Percentiles rank a stretch among this genome's conserved stretches.
Conservation (phyloP, 2,888 invertebrate species). For the Ditula angustiorana region DNA sequence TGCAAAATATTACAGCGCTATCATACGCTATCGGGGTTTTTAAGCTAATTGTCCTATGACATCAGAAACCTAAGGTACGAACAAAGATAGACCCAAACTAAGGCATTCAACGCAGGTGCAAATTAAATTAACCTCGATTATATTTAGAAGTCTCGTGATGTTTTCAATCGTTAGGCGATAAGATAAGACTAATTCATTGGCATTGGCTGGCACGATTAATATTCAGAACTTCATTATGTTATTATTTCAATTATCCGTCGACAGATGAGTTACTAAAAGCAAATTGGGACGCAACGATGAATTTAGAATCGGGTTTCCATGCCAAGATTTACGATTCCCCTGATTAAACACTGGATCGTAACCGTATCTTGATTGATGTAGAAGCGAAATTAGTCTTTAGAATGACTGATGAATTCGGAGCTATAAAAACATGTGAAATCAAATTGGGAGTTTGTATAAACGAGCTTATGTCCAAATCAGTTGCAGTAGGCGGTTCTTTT, state of each 20-base stretch:
- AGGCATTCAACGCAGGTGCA: conserved; percentile 21
- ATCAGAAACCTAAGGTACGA: conserved; percentile 12
- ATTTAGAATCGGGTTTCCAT: conserved; percentile 53
- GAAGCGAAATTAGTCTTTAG: conserved; percentile 52
- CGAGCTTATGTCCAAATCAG: conserved; percentile 61
- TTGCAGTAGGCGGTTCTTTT: conserved; percentile 68
- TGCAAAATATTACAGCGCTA: conserved; percentile 1
- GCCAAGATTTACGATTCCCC: conserved; percentile 59
- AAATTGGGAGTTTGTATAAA: conserved; percentile 48
- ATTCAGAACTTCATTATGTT: conserved; percentile 13
- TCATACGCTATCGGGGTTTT: not conserved
- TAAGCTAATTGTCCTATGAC: not conserved
- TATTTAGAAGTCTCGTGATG: conserved; percentile 9
- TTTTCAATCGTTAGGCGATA: conserved; percentile 18
- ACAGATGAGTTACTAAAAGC: conserved; percentile 23
- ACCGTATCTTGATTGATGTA: conserved; percentile 60
- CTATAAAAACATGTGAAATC: conserved; percentile 34
- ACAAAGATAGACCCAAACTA: conserved; percentile 9
- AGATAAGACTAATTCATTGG: conserved; percentile 19
- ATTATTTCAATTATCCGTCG: conserved; percentile 15
- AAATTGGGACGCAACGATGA: conserved; percentile 40
- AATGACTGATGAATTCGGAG: conserved; percentile 45
- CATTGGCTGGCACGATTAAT: conserved; percentile 20
- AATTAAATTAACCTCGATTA: conserved; percentile 28
- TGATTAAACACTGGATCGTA: conserved; percentile 60